Evolutionary conservation across 2,113 vertebrate species (phyloP).

Genomic region (Ifrita kowaldi): DNA sequence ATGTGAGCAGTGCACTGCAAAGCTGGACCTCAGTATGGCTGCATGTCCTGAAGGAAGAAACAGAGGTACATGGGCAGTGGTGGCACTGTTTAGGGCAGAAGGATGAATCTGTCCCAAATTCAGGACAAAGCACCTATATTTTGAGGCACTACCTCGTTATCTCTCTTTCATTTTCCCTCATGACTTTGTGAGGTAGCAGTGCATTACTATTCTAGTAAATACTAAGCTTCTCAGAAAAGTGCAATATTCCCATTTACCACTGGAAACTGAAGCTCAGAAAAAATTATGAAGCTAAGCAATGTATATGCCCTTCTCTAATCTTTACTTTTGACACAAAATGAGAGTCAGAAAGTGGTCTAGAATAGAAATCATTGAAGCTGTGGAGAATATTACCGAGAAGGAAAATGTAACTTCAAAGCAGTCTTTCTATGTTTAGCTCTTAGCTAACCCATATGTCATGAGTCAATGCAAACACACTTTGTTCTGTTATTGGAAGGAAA

Average conservation of each 20-base stretch:
- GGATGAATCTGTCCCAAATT: neutral
- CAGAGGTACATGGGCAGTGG: neutral
- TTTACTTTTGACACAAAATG: neutral
- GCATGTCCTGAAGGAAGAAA: neutral
- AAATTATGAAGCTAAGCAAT: neutral
- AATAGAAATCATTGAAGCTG: neutral
- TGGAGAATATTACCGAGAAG: neutral
- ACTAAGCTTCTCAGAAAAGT: neutral
- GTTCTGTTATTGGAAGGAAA: neutral
- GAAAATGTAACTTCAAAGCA: neutral
- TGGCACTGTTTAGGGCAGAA: neutral
- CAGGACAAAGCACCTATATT: neutral
- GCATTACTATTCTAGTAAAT: neutral
- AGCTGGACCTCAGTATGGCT: neutral
- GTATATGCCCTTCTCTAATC: neutral
- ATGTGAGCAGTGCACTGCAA: neutral
- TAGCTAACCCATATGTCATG: neutral
- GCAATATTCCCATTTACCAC: neutral
- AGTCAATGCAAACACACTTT: neutral
- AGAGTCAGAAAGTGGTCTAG: neutral
- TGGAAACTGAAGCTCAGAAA: neutral
- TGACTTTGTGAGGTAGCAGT: neutral
- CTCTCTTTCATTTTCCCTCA: neutral
- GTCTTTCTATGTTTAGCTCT: neutral
- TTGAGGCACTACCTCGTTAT: neutral